Evolutionary conservation across 2,888 invertebrate genomes (phyloP).

Genomic region (Tyria jacobaeae): DNA sequence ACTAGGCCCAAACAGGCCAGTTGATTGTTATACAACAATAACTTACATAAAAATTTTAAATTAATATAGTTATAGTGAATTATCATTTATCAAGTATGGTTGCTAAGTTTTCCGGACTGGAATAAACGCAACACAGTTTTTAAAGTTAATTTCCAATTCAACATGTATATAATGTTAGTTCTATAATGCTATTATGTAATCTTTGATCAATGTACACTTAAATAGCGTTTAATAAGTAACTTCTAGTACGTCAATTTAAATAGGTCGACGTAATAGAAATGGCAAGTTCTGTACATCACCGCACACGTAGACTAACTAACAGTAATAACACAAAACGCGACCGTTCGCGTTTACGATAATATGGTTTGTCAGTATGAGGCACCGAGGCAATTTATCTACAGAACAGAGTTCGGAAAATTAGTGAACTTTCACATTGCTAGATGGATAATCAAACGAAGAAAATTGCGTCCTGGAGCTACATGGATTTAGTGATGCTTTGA

Average conservation of each 20-base stretch:
- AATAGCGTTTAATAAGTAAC: not conserved
- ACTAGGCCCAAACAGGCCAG: no score
- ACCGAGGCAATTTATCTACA: no score
- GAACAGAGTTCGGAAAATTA: no score
- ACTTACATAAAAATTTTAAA: conserved; percentile 12
- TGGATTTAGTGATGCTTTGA: no score
- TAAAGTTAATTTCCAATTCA: conserved; percentile 7
- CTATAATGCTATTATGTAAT: not conserved
- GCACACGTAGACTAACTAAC: not conserved
- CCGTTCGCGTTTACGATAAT: not conserved
- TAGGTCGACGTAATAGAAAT: not conserved
- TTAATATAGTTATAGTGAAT: conserved; percentile 16
- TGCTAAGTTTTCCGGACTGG: conserved; percentile 7
- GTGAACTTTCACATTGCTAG: no score
- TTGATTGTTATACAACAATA: conserved; percentile 25
- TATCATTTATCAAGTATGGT: conserved; percentile 11
- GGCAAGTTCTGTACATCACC: not conserved
- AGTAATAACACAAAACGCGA: not conserved
- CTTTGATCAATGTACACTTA: not conserved
- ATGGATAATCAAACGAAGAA: no score
- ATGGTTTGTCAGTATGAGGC: not conserved
- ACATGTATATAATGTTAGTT: conserved; percentile 1
- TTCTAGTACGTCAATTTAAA: not conserved
- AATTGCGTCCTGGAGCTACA: no score
- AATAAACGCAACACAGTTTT: not conserved